Conservation (phyloP, 2,113 vertebrate genomes). For the Brachypodius melanocephalos region DNA sequence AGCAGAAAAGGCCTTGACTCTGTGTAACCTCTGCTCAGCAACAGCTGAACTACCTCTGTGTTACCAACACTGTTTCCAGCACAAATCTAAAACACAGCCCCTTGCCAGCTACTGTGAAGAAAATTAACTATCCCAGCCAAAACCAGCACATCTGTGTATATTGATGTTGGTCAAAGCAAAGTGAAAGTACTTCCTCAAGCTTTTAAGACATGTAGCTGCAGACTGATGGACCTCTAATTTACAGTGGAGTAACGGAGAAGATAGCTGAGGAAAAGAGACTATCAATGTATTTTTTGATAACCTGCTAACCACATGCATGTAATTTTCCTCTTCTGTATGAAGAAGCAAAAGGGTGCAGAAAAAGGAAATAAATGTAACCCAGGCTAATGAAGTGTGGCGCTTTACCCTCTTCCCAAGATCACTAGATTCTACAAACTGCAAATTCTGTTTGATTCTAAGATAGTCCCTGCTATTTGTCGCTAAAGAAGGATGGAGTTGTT, state of each 20-base stretch:
- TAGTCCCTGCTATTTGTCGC: background rate
- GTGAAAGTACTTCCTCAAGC: background rate
- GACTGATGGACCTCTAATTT: background rate
- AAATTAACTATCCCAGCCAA: background rate
- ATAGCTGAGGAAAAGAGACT: background rate
- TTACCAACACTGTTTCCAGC: background rate
- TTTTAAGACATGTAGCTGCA: background rate
- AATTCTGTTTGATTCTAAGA: background rate
- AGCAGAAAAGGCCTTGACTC: background rate
- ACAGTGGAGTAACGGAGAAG: background rate
- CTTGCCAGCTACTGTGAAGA: background rate
- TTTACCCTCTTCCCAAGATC: background rate
- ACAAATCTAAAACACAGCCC: background rate
- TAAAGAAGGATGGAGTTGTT: background rate
- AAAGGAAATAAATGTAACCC: background rate
- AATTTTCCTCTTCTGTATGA: background rate
- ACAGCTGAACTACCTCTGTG: background rate
- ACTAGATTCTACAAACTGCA: background rate
- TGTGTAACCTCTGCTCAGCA: background rate
- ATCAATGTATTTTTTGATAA: background rate
- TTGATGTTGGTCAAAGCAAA: background rate
- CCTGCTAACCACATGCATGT: background rate
- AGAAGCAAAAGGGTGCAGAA: background rate
- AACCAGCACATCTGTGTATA: background rate
- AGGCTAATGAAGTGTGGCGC: background rate